Evolutionary conservation across 2,888 invertebrate genomes (phyloP), one percentile per base, ranked within the genome.

Genomic region (Beris chalybata): DNA sequence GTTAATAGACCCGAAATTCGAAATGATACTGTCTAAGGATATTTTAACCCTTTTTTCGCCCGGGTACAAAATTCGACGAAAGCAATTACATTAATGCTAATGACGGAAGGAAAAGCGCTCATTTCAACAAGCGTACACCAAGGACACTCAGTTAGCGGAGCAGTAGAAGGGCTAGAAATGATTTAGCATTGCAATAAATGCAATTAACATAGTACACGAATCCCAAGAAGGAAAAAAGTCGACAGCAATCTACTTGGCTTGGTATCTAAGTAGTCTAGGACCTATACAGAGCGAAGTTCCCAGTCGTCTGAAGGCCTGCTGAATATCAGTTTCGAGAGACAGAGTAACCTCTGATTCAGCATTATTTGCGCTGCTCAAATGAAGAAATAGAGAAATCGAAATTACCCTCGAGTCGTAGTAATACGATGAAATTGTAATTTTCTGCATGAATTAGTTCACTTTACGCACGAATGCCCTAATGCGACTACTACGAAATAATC

Each of bases 401-500:
- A 64, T 64, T 64, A 59, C 64, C 64, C 64, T 67, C 57, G 44
- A 64, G 67, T 30, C 67, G 38, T 47, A 38, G 67, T 67, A 67
- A 67, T 64, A 43, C 57, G 54, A 64, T 44, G 65, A 65, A 67
- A 67, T 67, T 67, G 67, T 67, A 67, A 67, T 67, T 67, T 67
- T 67, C 67, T 67, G 67, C 67, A 67, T 67, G 67, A 67, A 67
- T 58, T 67, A 64, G 32, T 54, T 55, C 55, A 59, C 64, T 67
- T 67, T 54, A 67, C 59, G 67, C 67, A 67, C 65, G 67, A 44
- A 45, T 67, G 64, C 30, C 9, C 52, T 54, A 67, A 67, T 67
- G 67, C 64, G 67, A 67, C 56, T 67, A 58, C 56, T 31, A 31
- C 50, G 61, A 57, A 56, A 57, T 52, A 63, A 38, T 38, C 38